Evolutionary conservation across 2,797 vertebrate species (phyloP).

Genomic region (Coendou prehensilis): DNA sequence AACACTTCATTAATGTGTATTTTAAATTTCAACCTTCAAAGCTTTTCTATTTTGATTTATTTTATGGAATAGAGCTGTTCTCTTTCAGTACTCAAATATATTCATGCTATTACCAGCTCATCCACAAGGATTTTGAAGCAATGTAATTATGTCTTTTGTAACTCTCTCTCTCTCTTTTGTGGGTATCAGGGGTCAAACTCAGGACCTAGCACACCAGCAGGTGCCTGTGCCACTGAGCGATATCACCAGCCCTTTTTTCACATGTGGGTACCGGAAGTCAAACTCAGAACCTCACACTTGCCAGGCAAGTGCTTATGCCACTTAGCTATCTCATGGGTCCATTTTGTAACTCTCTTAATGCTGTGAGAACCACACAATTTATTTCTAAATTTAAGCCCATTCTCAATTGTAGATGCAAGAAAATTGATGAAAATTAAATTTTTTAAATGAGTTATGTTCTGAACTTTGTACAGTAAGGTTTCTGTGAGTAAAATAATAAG

Average conservation of each 20-base stretch:
- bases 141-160: background rate
- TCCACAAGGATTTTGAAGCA: background rate
- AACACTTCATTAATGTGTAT: background rate
- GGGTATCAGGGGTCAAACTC: too few relatives aligned
- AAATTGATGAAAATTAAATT: background rate
- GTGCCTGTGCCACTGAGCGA: too few relatives aligned
- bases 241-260: too few relatives aligned
- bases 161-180: too few relatives aligned
- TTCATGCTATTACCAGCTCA: background rate
- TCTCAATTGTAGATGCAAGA: background rate
- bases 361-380: background rate
- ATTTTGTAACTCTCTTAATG: background rate
- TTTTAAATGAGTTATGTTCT: background rate
- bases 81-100: background rate
- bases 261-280: too few relatives aligned
- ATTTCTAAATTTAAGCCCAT: background rate
- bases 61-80: background rate
- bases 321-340: too few relatives aligned
- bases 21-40: background rate
- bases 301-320: too few relatives aligned
- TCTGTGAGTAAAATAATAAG: background rate
- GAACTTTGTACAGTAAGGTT: background rate
- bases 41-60: background rate
- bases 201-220: too few relatives aligned
- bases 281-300: too few relatives aligned